These are phyloP conservation scores for Limanda limanda DNA, from an alignment of 2,113 vertebrate species.

Conservation along the genomic window DNA sequence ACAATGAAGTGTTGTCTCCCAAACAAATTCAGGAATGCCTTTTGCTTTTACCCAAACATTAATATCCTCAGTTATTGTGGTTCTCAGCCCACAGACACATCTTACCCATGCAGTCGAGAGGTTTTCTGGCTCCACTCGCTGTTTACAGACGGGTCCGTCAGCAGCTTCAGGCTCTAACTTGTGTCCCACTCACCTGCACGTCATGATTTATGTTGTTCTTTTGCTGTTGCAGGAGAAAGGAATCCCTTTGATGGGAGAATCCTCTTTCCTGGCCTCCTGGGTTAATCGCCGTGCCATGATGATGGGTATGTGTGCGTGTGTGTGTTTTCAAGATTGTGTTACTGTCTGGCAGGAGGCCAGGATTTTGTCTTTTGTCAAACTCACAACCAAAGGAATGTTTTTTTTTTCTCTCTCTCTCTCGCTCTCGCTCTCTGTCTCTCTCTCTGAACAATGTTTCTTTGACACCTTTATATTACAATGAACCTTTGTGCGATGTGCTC, in stretches of 20 bases:
- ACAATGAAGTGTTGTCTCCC: too few species aligned
- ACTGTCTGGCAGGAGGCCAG: slow-evolving; percentile 23
- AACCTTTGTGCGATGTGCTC: background rate
- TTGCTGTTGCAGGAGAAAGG: slow-evolving; percentile 82
- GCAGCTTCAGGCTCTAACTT: slow-evolving; percentile 9
- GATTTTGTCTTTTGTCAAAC: slow-evolving; percentile 26
- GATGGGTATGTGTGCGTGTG: slow-evolving; percentile 89
- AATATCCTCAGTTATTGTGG: too few species aligned
- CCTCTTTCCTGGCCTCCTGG: slow-evolving; percentile 85
- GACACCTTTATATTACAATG: slow-evolving; percentile 7
- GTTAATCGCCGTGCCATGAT: slow-evolving; percentile 83
- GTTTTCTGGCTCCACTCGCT: background rate
- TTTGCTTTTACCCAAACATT: too few species aligned
- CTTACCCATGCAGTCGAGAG: background rate
- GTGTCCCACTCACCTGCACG: background rate
- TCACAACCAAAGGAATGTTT: background rate
- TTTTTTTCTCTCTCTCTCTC: background rate
- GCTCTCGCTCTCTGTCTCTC: background rate
- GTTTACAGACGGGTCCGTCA: background rate
- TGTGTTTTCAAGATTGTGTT: slow-evolving; percentile 17
- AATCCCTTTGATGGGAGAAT: slow-evolving; percentile 90
- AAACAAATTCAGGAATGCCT: too few species aligned
- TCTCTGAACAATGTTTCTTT: slow-evolving; percentile 1
- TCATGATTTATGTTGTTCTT: slow-evolving; percentile 21
- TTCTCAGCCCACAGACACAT: too few species aligned